These are phyloP conservation scores for Microcebus tavaratra DNA, from an alignment of 2,113 vertebrate genomes.

Conservation along the genomic window DNA sequence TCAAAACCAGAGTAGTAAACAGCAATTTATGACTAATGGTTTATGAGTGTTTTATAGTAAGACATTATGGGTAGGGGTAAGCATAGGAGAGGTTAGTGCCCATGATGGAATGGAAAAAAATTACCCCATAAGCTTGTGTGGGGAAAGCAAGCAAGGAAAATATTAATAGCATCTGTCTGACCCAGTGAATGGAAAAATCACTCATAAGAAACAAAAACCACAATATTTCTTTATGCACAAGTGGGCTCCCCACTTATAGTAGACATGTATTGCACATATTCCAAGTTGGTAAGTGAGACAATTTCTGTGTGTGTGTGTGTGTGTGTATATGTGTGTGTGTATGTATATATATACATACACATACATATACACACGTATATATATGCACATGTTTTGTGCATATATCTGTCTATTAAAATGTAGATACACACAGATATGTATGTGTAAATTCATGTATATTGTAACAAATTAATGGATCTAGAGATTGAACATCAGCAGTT, in stretches of 20 bases:
- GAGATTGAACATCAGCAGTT: neutral
- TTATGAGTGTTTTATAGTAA: neutral
- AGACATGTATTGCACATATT: neutral
- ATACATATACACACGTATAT: neutral
- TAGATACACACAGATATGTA: neutral
- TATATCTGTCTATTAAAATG: too few species aligned
- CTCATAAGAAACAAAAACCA: neutral
- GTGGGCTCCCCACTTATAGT: neutral
- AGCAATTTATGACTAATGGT: neutral
- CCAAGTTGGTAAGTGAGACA: neutral
- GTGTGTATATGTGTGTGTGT: neutral
- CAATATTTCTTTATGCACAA: neutral
- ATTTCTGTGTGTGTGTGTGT: neutral
- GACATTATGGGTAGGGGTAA: neutral
- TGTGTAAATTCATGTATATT: neutral
- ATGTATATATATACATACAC: neutral
- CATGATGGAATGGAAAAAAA: neutral
- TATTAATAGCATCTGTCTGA: too few species aligned
- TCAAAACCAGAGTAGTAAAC: neutral
- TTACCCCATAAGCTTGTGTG: neutral
- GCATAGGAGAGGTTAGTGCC: neutral
- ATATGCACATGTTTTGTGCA: too few species aligned
- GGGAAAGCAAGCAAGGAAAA: neutral
- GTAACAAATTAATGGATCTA: neutral
- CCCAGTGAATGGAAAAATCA: neutral